These are phyloP conservation scores for Craterocephalus amniculus DNA, from an alignment of 2,797 vertebrate species.

Conservation along the genomic window DNA sequence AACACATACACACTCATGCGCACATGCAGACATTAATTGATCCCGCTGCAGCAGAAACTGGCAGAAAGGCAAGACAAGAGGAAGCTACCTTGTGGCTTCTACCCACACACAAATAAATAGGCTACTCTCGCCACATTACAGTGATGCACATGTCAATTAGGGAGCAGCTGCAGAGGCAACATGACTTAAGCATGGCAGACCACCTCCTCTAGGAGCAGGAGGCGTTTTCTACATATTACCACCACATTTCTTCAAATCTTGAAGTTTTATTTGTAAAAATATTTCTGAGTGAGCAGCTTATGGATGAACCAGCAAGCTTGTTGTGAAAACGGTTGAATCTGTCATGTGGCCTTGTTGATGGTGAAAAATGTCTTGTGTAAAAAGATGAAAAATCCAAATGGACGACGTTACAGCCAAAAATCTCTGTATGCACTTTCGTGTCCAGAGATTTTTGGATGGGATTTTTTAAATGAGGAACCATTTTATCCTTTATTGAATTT, in stretches of 20 bases:
- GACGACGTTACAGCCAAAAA: too few relatives aligned
- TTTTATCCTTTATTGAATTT: slow-evolving; percentile 6
- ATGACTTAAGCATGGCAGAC: slow-evolving; percentile 15
- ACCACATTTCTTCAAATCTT: slow-evolving; percentile 24
- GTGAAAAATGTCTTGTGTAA: too few relatives aligned
- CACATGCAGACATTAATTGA: slow-evolving; percentile 71
- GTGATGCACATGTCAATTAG: slow-evolving; percentile 58
- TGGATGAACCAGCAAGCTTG: neutral
- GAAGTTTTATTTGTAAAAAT: slow-evolving; percentile 25
- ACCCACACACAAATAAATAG: slow-evolving; percentile 63
- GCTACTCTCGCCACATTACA: slow-evolving; percentile 56
- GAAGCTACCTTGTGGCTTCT: slow-evolving; percentile 64
- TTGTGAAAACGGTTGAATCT: neutral
- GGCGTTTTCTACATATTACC: slow-evolving; percentile 20
- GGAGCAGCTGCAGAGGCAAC: slow-evolving; percentile 28
- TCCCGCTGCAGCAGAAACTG: slow-evolving; percentile 70
- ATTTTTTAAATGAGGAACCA: slow-evolving; percentile 7
- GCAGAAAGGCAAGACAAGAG: slow-evolving; percentile 53
- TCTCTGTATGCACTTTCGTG: slow-evolving; percentile 4
- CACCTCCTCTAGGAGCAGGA: slow-evolving; percentile 36
- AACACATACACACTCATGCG: slow-evolving; percentile 29
- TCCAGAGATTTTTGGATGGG: neutral
- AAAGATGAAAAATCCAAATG: too few relatives aligned
- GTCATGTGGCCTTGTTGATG: neutral
- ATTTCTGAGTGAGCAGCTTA: neutral